Base-by-base conservation (phyloP, 1,140 invertebrate species). In the Chironomus tepperi region DNA sequence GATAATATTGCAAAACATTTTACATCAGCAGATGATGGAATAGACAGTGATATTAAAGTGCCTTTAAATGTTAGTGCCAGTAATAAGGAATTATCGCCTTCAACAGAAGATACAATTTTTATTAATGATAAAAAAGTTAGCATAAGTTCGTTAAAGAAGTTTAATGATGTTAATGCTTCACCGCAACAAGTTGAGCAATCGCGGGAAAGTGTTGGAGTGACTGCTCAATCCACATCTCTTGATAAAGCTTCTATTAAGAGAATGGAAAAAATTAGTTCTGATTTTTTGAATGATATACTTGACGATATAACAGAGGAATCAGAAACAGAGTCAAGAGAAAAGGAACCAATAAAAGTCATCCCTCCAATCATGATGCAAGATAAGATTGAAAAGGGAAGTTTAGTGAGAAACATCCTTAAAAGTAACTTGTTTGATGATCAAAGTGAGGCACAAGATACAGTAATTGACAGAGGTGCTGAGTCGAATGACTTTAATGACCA, bases 401-500 rank as follows among this genome's bases (percentile, higher is more conserved):
- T 15, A 12, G 10, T 73, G 5, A 18, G 42, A 5, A 47, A 21
- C 3, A 24, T 67, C 12, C 15, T 19, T 43, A 64, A 21, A 43
- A 34, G 15, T 10, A 73, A 72, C 34, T 24, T 42, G 6, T 42
- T 73, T 16, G 19, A 19, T 24, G 42, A 75, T 47, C 18, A 24
- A 16, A 42, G 21, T 43, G 82, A 84, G 15, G 77, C 84, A 15
- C 80, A 84, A 76, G 80, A 83, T 64, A 77, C 83, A 74, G 74
- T 84, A 19, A 79, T 78, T 65, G 79, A 78, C 8, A 85, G 85
- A 77, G 83, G 85, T 74, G 79, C 78, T 34, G 81, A 79, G 43
- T 77, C 85, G 42, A 79, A 78, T 7, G 83, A 83, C 0, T 76
- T 85, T 16, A 84, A 80, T 75, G 74, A 81, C 65, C 84, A 85